Evolutionary conservation across 2,113 vertebrate genomes (phyloP), one percentile per base, ranked within the genome.

Genomic region (Calidris pygmaea): DNA sequence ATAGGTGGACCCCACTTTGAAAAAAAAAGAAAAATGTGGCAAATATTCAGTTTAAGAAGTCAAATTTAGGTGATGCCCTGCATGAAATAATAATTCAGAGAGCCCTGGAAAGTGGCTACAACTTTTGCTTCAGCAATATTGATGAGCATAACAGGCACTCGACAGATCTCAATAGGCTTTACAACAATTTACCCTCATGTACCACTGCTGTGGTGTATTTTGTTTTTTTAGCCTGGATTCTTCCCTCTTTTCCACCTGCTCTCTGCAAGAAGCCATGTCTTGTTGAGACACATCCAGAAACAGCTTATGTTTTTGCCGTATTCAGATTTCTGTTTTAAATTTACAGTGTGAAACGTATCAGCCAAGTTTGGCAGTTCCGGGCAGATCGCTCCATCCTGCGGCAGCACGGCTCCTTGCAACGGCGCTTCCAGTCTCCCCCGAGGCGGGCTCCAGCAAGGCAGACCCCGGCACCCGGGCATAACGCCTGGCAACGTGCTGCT

Each of bases 271-370:
- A 95, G 88, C 80, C 12, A 0, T 45, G 29, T 55, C 91, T 92
- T 92, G 89, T 94, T 95, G 96, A 92, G 94, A 91, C 75, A 86
- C 91, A 94, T 95, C 90, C 94, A 92, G 94, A 93, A 85, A 96
- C 94, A 95, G 94, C 80, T 96, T 93, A 91, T 82, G 91, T 66
- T 95, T 96, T 47, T 92, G 80, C 77, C 9, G 5, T 48, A 83
- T 93, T 93, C 95, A 70, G 84, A 93, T 87, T 89, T 89, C 83
- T 90, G 77, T 79, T 91, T 95, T 56, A 91, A 95, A 92, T 87
- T 92, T 82, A 56, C 85, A 72, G 88, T 68, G 92, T 45, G 93
- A 96, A 81, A 65, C 9, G 10, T 71, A 43, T 43, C 92, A 39
- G 90, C 55, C 90, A 68, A 67, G 85, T 74, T 92, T 60, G 7